These are phyloP conservation scores for Podarcis cretensis DNA, from an alignment of 2,113 vertebrate genomes.

Conservation along the genomic window DNA sequence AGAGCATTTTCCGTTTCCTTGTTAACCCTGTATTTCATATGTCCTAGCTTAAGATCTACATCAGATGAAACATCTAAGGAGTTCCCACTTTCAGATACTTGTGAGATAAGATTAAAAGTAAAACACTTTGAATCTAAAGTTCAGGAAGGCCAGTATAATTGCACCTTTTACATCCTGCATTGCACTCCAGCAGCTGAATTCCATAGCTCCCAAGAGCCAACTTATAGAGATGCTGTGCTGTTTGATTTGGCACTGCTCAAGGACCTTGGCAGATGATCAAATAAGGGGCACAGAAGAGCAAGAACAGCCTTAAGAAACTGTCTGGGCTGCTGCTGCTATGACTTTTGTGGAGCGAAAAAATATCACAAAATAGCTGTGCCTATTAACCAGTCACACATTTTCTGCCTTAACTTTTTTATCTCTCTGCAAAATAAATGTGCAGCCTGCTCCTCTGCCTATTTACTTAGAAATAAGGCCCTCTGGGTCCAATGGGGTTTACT, in stretches of 20 bases:
- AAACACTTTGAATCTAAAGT: slow-evolving; percentile 43
- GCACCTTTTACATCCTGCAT: slow-evolving; percentile 58
- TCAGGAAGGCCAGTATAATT: slow-evolving; percentile 61
- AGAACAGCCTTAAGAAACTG: slow-evolving; percentile 76
- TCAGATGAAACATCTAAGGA: slow-evolving; percentile 35
- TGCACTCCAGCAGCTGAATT: slow-evolving; percentile 69
- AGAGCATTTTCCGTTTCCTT: not conserved
- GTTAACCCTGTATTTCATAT: not conserved
- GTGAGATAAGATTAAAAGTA: slow-evolving; percentile 49
- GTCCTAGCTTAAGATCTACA: not conserved
- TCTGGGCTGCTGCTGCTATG: slow-evolving; percentile 65
- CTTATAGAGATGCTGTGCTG: slow-evolving; percentile 69
- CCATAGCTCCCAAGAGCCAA: slow-evolving; percentile 65
- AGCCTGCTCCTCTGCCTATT: not conserved
- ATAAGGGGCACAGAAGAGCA: slow-evolving; percentile 74
- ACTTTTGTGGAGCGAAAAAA: slow-evolving; percentile 53
- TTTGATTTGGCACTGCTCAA: slow-evolving; percentile 78
- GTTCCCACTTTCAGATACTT: slow-evolving; percentile 46
- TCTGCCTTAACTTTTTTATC: slow-evolving; percentile 42
- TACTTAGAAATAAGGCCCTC: not conserved
- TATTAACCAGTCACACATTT: slow-evolving; percentile 4
- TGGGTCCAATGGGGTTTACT: not conserved
- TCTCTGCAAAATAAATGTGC: slow-evolving; percentile 38
- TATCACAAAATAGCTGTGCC: slow-evolving; percentile 46
- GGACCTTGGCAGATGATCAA: slow-evolving; percentile 75